These are phyloP conservation scores for Serranochromis macrocephalus DNA, from an alignment of 2,113 vertebrate species.

Conservation along the genomic window DNA sequence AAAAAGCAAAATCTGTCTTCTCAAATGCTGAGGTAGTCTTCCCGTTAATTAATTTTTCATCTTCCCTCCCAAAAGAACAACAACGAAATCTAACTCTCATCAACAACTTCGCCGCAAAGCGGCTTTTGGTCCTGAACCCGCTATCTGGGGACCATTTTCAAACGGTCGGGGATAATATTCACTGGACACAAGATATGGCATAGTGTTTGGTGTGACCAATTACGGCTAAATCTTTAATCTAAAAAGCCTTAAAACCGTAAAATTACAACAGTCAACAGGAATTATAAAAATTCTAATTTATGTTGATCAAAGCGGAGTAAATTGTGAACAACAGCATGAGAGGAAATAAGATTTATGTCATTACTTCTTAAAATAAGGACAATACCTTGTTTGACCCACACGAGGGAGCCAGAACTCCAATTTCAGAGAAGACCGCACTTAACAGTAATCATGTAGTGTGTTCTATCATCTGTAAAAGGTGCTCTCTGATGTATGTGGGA, in stretches of 20 bases:
- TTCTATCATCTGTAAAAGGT: too few species aligned
- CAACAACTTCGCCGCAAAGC: background rate
- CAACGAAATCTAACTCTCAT: background rate
- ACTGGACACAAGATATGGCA: background rate
- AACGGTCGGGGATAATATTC: background rate
- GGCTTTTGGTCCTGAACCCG: background rate
- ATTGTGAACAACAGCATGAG: background rate
- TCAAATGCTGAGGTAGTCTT: background rate
- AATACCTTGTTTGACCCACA: too few species aligned
- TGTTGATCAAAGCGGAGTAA: background rate
- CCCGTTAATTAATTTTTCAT: background rate
- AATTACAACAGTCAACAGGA: background rate
- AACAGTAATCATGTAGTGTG: accelerated
- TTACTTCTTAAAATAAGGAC: too few species aligned
- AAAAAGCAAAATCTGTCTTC: background rate
- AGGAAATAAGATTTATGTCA: background rate
- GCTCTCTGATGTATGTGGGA: too few species aligned
- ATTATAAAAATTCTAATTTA: background rate
- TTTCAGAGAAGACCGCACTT: too few species aligned
- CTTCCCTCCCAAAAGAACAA: background rate
- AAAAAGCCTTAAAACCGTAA: background rate
- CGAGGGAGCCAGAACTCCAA: too few species aligned
- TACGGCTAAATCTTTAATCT: background rate
- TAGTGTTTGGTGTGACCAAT: background rate
- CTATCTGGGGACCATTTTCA: background rate